Evolutionary conservation across 2,797 vertebrate genomes (phyloP), one percentile per base, ranked within the genome.

Genomic region (Helostoma temminkii): DNA sequence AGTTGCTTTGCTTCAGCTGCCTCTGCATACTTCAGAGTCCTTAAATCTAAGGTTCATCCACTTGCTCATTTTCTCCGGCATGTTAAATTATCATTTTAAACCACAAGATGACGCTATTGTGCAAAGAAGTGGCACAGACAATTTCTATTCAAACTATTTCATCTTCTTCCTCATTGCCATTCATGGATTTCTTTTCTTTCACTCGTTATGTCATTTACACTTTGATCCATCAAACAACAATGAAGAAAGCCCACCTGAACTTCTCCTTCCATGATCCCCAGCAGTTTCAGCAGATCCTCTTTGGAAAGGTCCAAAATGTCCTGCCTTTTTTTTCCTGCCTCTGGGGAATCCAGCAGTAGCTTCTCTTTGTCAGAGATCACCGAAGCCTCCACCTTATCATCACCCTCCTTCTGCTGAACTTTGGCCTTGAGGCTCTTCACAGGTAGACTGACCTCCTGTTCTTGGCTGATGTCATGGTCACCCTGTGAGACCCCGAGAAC

Each of bases 221-320:
- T 30, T 41, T 41, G 18, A n/a, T 30, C 26, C 3, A 3, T 28
- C 18, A 12, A 36, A 48, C 42, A 15, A 45, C 18, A 48, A 32
- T 6, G 1, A 1, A 1, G 10, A 3, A 18, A 4, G 53, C 88
- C 80, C 92, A 99, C 98, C 96, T 99, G 97, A 62, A 99, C 84
- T 71, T 99, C 98, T 80, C 97, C 96, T 89, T 99, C 98, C 98
- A 99, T 99, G 85, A 98, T 95, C 45, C 97, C 97, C 66, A 99
- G 94, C 21, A 99, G 92, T 77, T 92, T 95, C 25, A 99, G 91
- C 45, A 99, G 94, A 76, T 97, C 96, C 59, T 95, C 94, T 92
- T 94, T 98, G 46, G 96, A 94, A 80, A 97, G 86, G 66, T 98
- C 96, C 91, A 95, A 90, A 61, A 95, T 81, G 61, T 93, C 92